Conservation (phyloP, 1,140 invertebrate genomes). For the Drosophila ercepeae region DNA sequence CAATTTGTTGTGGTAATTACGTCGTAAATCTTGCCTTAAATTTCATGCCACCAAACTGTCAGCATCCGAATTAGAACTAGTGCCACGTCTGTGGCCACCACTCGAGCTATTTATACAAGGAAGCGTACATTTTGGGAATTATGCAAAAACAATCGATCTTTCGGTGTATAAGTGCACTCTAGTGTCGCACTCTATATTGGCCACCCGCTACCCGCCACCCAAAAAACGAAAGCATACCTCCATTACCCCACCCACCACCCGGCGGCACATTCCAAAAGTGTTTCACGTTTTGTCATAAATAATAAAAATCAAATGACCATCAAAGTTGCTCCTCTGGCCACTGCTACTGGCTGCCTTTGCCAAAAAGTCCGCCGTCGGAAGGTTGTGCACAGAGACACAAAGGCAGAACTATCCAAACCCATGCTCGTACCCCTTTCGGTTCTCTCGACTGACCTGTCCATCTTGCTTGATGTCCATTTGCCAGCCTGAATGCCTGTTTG, state of each 20-base stretch:
- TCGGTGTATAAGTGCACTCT: constrained; percentile 39
- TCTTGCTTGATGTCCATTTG: constrained; percentile 74
- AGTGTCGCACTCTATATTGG: constrained; percentile 7
- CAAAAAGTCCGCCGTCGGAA: constrained; percentile 67
- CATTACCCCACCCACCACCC: constrained; percentile 4
- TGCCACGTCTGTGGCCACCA: constrained; percentile 52
- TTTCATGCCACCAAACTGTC: constrained; percentile 69
- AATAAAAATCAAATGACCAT: constrained; percentile 79
- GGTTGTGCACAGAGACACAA: constrained; percentile 45
- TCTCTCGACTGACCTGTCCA: constrained; percentile 38
- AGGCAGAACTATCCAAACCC: constrained; percentile 24
- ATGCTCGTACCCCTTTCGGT: background rate
- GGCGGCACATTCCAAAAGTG: constrained; percentile 60
- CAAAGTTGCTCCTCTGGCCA: constrained; percentile 38
- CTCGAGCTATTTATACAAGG: constrained; percentile 66
- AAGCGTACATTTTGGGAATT: constrained; percentile 34
- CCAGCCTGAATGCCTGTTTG: constrained; percentile 75
- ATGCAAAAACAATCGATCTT: constrained; percentile 68
- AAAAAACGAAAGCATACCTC: background rate
- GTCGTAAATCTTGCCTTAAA: constrained; percentile 69
- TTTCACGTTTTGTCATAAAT: constrained; percentile 79
- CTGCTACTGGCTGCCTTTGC: constrained; percentile 43
- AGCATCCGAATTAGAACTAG: constrained; percentile 73
- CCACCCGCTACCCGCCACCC: background rate
- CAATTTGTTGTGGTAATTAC: constrained; percentile 68